Evolutionary conservation across 2,888 invertebrate genomes (phyloP).

Genomic region (Seladonia tumulorum): DNA sequence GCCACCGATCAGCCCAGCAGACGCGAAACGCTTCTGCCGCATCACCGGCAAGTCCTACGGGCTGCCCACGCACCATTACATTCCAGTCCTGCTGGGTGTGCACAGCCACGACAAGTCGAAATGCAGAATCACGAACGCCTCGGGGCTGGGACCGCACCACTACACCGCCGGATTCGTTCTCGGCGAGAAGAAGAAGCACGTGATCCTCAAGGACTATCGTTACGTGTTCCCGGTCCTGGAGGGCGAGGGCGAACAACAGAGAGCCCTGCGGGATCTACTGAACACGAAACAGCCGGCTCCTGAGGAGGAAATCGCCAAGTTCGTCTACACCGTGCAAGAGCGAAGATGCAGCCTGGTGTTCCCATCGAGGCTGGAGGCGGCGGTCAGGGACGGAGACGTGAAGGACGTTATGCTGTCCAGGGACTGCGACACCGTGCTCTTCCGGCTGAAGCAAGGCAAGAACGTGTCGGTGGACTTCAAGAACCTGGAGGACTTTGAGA

Average conservation of each 20-base stretch:
- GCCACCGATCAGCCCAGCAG: constrained; percentile 93
- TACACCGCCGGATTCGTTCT: constrained; percentile 86
- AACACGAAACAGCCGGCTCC: constrained; percentile 85
- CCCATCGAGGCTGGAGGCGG: constrained; percentile 90
- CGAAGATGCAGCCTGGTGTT: constrained; percentile 91
- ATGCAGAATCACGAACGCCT: constrained; percentile 88
- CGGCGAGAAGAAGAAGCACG: constrained; percentile 89
- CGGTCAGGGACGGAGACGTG: constrained; percentile 91
- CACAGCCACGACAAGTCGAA: constrained; percentile 84
- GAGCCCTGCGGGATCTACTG: constrained; percentile 87
- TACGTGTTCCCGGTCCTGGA: constrained; percentile 91
- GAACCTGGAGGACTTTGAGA: constrained; percentile 86
- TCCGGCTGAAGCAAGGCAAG: constrained; percentile 90
- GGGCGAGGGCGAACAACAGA: constrained; percentile 88
- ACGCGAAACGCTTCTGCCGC: constrained; percentile 91
- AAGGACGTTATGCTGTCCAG: constrained; percentile 91
- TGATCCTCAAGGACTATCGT: constrained; percentile 88
- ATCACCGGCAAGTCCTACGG: constrained; percentile 92
- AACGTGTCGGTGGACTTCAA: constrained; percentile 90
- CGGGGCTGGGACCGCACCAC: constrained; percentile 87
- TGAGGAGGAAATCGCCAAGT: constrained; percentile 86
- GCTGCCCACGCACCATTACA: constrained; percentile 91
- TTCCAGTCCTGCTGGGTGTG: constrained; percentile 89
- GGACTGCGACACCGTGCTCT: constrained; percentile 90
- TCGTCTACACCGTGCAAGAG: constrained; percentile 91